Conservation (phyloP, 1,140 invertebrate genomes). For the Rhyzopertha dominica region DNA sequence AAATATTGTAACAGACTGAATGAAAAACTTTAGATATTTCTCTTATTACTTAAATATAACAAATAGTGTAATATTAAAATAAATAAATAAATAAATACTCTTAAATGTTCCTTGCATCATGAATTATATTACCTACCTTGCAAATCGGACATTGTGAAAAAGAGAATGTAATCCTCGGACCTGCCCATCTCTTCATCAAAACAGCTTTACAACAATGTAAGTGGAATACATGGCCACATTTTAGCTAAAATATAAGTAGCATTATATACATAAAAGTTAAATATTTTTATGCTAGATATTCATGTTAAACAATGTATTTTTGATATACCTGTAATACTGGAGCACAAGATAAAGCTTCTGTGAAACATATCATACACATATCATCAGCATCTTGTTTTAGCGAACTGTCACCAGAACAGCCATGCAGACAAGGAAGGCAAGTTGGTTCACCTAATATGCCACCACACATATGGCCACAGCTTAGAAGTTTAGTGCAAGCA, state of each 20-base stretch:
- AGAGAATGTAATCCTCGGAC: conserved; percentile 92
- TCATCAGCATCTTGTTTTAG: conserved; percentile 94
- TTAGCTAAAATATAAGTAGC: conserved; percentile 55
- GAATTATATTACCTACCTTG: conserved; percentile 59
- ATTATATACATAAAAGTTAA: conserved; percentile 1
- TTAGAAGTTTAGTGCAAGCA: conserved; percentile 76
- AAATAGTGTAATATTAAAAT: too few species aligned
- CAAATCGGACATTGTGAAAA: conserved; percentile 97
- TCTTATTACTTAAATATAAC: not conserved
- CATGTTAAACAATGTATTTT: conserved; percentile 9
- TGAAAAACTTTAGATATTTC: too few species aligned
- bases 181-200: conserved; percentile 83
- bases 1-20: too few species aligned
- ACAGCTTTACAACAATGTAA: conserved; percentile 85
- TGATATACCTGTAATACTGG: conserved; percentile 76
- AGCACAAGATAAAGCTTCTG: conserved; percentile 88
- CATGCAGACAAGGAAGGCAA: conserved; percentile 87
- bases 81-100: too few species aligned
- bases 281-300: not conserved
- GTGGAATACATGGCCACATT: conserved; percentile 96
- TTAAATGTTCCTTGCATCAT: too few species aligned
- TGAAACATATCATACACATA: conserved; percentile 99
- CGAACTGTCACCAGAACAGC: conserved; percentile 57
- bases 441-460: conserved; percentile 77
- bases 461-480: conserved; percentile 90